Conservation (phyloP, 1,140 invertebrate species). For the Araneus ventricosus region DNA sequence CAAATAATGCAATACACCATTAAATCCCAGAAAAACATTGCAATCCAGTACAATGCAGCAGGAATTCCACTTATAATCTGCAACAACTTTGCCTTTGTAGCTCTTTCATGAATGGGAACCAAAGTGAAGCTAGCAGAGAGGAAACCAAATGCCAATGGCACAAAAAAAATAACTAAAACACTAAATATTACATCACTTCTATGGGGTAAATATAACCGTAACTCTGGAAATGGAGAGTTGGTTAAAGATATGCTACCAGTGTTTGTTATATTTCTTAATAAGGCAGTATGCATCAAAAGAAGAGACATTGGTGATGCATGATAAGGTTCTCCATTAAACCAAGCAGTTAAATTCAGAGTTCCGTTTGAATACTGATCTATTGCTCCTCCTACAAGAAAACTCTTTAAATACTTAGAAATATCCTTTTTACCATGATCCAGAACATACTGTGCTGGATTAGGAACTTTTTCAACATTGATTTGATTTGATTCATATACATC, state of each 20-base stretch:
- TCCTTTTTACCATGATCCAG: slow-evolving; percentile 51
- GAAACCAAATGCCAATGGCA: slow-evolving; percentile 76
- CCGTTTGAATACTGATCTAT: slow-evolving; percentile 5
- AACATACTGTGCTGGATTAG: slow-evolving; percentile 51
- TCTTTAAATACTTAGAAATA: slow-evolving; percentile 40
- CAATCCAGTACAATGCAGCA: slow-evolving; percentile 72
- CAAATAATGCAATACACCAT: slow-evolving; percentile 40
- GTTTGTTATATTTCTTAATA: slow-evolving; percentile 52
- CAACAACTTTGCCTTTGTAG: slow-evolving; percentile 76
- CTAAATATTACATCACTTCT: neutral
- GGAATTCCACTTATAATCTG: slow-evolving; percentile 76
- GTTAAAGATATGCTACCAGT: slow-evolving; percentile 31
- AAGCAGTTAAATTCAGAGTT: slow-evolving; percentile 56
- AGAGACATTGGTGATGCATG: slow-evolving; percentile 69
- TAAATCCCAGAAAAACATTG: slow-evolving; percentile 75
- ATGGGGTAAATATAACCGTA: neutral
- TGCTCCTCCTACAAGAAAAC: slow-evolving; percentile 54
- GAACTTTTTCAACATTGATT: neutral
- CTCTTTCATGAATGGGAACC: slow-evolving; percentile 76
- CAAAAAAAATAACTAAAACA: slow-evolving; percentile 55
- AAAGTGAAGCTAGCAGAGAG: slow-evolving; percentile 75
- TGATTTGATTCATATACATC: slow-evolving; percentile 8
- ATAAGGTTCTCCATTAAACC: slow-evolving; percentile 75
- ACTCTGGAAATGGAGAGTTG: slow-evolving; percentile 55
- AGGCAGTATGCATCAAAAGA: slow-evolving; percentile 57